Conservation (phyloP, 1,140 invertebrate genomes). For the Whitmania pigra region DNA sequence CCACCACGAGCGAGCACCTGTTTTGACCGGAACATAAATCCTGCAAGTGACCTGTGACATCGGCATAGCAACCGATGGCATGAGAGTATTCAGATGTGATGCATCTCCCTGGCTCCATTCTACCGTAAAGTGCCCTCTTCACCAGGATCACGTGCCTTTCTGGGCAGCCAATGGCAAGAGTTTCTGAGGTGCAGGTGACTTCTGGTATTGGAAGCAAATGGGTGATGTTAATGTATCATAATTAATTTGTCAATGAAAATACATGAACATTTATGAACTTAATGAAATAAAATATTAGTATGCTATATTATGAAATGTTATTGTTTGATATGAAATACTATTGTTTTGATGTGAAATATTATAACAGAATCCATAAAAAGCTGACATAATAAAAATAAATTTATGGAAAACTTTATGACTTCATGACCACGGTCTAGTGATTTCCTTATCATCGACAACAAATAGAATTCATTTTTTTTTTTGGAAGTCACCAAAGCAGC, state of each 20-base stretch:
- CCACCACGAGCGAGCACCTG: constrained; percentile 16
- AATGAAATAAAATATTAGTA: no score
- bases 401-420: no score
- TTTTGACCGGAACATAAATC: constrained; percentile 18
- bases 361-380: no score
- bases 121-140: constrained; percentile 21
- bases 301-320: no score
- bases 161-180: constrained; percentile 15
- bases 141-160: constrained; percentile 19
- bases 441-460: no score
- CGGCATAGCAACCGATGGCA: constrained; percentile 22
- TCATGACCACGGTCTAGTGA: no score
- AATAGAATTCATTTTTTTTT: no score
- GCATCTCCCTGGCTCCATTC: constrained; percentile 18
- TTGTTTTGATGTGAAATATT: no score
- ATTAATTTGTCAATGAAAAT: not conserved
- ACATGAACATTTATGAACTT: no score
- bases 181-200: constrained; percentile 22
- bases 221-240: not conserved
- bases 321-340: no score
- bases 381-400: no score
- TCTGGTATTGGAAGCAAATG: not conserved
- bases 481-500: no score
- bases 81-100: constrained; percentile 19
- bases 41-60: constrained; percentile 22